Percentiles rank a stretch among this genome's conserved stretches.
Evolutionary conservation across 2,888 invertebrate species (phyloP).

Genomic region (Allolobophora icterica): DNA sequence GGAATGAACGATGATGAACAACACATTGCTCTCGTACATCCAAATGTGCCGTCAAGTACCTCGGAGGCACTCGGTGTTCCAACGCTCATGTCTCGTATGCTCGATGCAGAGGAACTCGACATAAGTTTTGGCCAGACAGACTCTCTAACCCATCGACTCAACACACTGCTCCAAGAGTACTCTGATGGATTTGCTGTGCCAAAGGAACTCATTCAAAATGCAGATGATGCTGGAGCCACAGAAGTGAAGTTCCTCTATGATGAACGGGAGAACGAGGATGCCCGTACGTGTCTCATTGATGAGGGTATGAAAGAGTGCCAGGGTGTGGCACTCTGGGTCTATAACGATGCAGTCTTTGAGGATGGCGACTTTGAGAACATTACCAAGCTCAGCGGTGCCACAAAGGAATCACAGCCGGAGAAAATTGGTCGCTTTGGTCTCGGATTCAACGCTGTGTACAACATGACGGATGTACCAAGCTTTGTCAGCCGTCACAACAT

Average conservation of each 20-base stretch:
- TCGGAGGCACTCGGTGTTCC: conserved; percentile 54
- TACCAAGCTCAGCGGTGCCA: conserved; percentile 58
- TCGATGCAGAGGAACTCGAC: conserved; percentile 51
- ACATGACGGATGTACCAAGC: conserved; percentile 62
- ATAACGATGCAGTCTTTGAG: conserved; percentile 58
- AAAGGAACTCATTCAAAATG: conserved; percentile 62
- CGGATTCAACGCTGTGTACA: conserved; percentile 62
- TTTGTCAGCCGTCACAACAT: conserved; percentile 57
- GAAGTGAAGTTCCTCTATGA: conserved; percentile 55
- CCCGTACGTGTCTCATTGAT: conserved; percentile 52
- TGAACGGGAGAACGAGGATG: conserved; percentile 54
- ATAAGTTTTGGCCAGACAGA: conserved; percentile 56
- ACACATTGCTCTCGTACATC: conserved; percentile 52
- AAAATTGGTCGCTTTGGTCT: conserved; percentile 62
- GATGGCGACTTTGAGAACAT: conserved; percentile 59
- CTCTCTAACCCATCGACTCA: conserved; percentile 55
- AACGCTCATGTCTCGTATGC: conserved; percentile 52
- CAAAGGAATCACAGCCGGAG: conserved; percentile 54
- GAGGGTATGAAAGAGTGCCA: conserved; percentile 57
- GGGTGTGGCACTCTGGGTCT: conserved; percentile 61
- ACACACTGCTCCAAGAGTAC: conserved; percentile 51
- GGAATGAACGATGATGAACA: conserved; percentile 36
- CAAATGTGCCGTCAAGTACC: conserved; percentile 50
- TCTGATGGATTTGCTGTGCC: conserved; percentile 58
- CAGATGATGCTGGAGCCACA: conserved; percentile 60